Base-by-base conservation (phyloP, 1,140 invertebrate species). In the Drosophila burlai region DNA sequence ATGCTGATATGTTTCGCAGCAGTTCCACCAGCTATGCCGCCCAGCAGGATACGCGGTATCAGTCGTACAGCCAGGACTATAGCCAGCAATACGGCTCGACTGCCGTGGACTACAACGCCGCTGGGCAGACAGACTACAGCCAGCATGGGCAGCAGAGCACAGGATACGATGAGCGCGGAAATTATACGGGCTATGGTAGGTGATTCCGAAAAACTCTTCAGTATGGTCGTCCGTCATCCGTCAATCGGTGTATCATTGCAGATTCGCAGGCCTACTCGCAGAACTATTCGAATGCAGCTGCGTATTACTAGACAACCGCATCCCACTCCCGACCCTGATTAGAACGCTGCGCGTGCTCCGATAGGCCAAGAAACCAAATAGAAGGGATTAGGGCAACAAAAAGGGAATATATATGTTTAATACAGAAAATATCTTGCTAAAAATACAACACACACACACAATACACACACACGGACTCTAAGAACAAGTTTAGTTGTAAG, bases 181-280 rank as follows among this genome's bases (percentile, higher is more conserved):
- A 57, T 15, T 93, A 93, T 77, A 80, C 92, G 40, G 87, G 92
- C 29, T 93, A 93, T 81, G 92, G 92, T 93, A 90, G 66, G 91
- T 91, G 13, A 43, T 36, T 31, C 21, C n/a, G 13, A 40, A 36
- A 13, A 29, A 21, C 34, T 6, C 13, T n/a, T n/a, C 7, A 47
- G 2, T 36, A 49, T 18, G 18, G 18, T 54, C 40, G 43, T 43
- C 47, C 57, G 59, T 84, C 60, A 55, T 40, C 42, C 57, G 59
- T 84, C 60, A 55, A 55, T 40, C 42, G 18, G 43, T 54, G 47
- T 81, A 55, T 73, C 40, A 52, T 76, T 57, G 40, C 80, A 92
- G 91, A 92, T 85, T 84, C 91, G 46, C 91, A 92, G 66, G 77
- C 83, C 49, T 92, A 92, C 69, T 90, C 92, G 42, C 91, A 92